Evolutionary conservation across 2,888 invertebrate species (phyloP), one percentile per base, ranked within the genome.

Genomic region (Sesamia inferens): DNA sequence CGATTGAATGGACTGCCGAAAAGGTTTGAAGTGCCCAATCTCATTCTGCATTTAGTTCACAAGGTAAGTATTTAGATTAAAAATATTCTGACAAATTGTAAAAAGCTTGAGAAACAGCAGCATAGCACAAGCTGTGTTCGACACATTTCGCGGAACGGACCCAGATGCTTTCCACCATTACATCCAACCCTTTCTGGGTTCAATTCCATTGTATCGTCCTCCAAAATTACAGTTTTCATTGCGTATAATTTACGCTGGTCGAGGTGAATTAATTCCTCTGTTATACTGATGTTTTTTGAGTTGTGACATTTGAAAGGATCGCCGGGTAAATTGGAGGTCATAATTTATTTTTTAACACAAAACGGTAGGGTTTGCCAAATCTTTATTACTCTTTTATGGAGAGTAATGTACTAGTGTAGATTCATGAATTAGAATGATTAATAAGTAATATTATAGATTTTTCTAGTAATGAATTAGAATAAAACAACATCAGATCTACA

Each of bases 81-180:
- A 54, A 24, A 58, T 44, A 31, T 48, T 76, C 44, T 6, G 11
- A 39, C 6, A 10, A 48, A 65, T 16, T 16, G 10, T 31, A 67
- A 76, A 81, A 79, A 84, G 48, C 11, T 85, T 86, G 85, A 80
- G 86, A 78, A 66, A 58, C 85, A 31, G 24, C 5, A 16, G 39
- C 63, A 31, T 55, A 68, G 74, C 72, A 63, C 69, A 71, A 76
- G 65, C 76, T 69, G 71, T 75, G 74, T 86, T 82, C 81, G 81
- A 82, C 87, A 84, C 85, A 85, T 87, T 88, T 86, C 76, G 66
- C 76, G 64, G 68, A 80, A 87, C 74, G 79, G 76, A 79, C 81
- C 74, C 89, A 88, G 87, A 86, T 87, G 87, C 76, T 82, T 76
- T 68, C 81, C 68, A 82, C 85, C 79, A 83, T 85, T 83, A 86